A percentile compares a stretch with the other conserved stretches of the same genome.
phyloP scores from a whole-genome alignment of 2,113 vertebrate species.

The Parotia lawesii region DNA sequence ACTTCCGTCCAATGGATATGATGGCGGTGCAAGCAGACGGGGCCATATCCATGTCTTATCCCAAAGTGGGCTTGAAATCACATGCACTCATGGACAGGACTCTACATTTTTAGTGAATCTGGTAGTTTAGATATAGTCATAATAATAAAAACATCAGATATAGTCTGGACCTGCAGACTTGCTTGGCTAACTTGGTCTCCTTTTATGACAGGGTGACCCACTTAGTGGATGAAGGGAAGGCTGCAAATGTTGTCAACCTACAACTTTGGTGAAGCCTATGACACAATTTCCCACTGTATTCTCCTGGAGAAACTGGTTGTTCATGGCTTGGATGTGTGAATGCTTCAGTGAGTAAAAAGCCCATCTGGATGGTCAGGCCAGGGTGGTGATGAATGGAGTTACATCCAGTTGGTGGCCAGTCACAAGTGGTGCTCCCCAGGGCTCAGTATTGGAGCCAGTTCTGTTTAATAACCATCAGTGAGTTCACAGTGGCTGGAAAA shows the following conservation, averaged over 20 bases:
- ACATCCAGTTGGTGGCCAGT: background rate
- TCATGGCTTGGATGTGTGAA: background rate
- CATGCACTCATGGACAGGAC: background rate
- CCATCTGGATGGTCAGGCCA: too few species aligned
- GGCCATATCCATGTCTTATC: background rate
- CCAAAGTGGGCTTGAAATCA: background rate
- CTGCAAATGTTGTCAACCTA: background rate
- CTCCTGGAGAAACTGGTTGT: background rate
- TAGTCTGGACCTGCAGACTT: background rate
- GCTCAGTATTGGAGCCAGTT: background rate
- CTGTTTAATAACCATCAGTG: too few species aligned
- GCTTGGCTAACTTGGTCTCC: background rate
- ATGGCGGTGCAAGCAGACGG: rapidly evolving
- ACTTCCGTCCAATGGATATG: background rate
- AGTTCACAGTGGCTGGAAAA: background rate
- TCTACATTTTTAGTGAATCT: background rate
- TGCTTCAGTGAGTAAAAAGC: background rate
- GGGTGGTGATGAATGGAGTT: background rate
- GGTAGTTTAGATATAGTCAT: background rate
- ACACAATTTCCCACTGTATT: background rate
- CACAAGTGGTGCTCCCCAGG: background rate
- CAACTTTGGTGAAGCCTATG: background rate
- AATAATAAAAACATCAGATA: background rate
- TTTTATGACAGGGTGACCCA: background rate
- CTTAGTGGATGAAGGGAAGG: background rate